A percentile compares a stretch with the other conserved stretches of the same genome.
Evolutionary conservation across 1,140 invertebrate genomes (phyloP).

Genomic region (Drosophila tristis): DNA sequence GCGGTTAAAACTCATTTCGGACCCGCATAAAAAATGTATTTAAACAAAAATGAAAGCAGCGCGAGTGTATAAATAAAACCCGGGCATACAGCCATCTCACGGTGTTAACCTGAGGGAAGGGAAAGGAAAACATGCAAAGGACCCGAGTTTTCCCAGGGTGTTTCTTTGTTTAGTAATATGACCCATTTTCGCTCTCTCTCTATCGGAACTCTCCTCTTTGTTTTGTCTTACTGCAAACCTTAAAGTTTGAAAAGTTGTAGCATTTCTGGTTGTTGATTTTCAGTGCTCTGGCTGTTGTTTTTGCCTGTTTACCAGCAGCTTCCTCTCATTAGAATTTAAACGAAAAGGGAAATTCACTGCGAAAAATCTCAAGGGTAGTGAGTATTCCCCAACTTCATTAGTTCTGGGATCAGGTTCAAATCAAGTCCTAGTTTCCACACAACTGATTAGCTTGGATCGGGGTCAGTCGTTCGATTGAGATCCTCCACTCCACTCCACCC

Average conservation of each 20-base stretch:
- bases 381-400: conserved; percentile 46
- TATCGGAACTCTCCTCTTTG: not conserved
- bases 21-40: conserved; percentile 53
- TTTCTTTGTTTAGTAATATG: conserved; percentile 20
- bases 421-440: conserved; percentile 44
- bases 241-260: no score
- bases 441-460: conserved; percentile 50
- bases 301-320: conserved; percentile 14
- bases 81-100: not conserved
- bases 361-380: no score
- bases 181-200: conserved; percentile 23
- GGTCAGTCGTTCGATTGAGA: conserved; percentile 17
- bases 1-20: conserved; percentile 31
- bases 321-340: not conserved
- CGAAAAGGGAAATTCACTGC: not conserved
- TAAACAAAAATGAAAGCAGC: conserved; percentile 5
- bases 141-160: conserved; percentile 7
- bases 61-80: conserved; percentile 33
- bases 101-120: not conserved
- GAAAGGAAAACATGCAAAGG: not conserved
- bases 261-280: conserved; percentile 10
- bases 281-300: not conserved
- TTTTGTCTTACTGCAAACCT: conserved; percentile 23
- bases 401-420: conserved; percentile 23
- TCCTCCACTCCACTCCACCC: conserved; percentile 13